Conservation (phyloP, 1,140 invertebrate genomes). For the Drosophila sp. region DNA sequence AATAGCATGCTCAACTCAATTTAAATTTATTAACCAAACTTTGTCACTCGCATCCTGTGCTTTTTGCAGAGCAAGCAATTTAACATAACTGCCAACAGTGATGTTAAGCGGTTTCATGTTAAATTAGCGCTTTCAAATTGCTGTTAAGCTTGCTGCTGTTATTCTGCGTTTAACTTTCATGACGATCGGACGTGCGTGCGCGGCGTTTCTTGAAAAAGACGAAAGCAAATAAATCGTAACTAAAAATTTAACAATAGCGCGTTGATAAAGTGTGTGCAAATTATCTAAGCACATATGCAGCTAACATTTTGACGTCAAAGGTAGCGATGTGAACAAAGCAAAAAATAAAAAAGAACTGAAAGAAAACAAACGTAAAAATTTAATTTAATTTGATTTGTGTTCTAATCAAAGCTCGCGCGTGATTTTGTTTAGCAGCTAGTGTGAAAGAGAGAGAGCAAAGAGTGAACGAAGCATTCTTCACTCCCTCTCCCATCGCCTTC, state of each 20-base stretch:
- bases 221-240: conserved; percentile 37
- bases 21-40: neutral
- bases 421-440: conserved; percentile 56
- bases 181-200: conserved; percentile 50
- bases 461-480: conserved; percentile 20
- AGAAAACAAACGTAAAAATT: conserved; percentile 9
- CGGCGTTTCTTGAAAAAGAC: conserved; percentile 26
- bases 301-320: conserved; percentile 54
- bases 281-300: conserved; percentile 42
- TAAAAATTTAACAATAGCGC: conserved; percentile 20
- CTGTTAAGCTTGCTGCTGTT: conserved; percentile 31
- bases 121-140: conserved; percentile 3
- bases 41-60: neutral
- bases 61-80: neutral
- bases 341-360: neutral
- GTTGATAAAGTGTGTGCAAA: conserved; percentile 41
- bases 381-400: conserved; percentile 49
- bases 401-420: conserved; percentile 56
- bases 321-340: conserved; percentile 12
- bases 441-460: conserved; percentile 28
- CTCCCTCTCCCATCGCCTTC: neutral
- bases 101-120: conserved; percentile 19
- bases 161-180: conserved; percentile 43
- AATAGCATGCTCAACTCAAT: neutral
- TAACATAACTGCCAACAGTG: conserved; percentile 14